Evolutionary conservation across 2,888 invertebrate species (phyloP), one percentile per base, ranked within the genome.

Genomic region (Ornithoptera priamus): DNA sequence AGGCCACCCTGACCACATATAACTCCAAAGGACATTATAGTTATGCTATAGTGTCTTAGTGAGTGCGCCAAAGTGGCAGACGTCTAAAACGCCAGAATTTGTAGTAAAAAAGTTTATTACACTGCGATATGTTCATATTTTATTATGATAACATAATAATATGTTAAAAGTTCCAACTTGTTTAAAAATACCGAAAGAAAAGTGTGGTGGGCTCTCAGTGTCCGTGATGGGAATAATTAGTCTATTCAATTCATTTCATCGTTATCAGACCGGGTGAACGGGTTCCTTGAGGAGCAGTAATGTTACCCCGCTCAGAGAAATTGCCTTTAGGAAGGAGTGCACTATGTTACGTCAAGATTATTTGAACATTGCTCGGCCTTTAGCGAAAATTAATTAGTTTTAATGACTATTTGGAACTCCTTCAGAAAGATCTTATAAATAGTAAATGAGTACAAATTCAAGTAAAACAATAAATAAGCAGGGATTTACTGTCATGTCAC

Each of bases 131-230:
- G 39, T 39, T 10, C 7, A 39, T 39, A 39, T 10, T 1, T 39
- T 1, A 1, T 10, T 7, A 10, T 39, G 39, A 39, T 8, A 39
- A 39, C 10, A 80, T 80, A 83, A 76, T 76, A 81, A 82, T 83
- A 68, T 53, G 57, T 63, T 24, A 56, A 62, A 59, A 59, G 58
- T 59, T 68, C 12, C 30, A 63, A 60, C 39, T 60, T 20, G 50
- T 70, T 62, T 66, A 46, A 62, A 66, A 63, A 62, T 39, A 53
- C 20, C 22, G 56, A 70, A 70, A 67, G 63, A 59, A 67, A 67
- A 67, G 46, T 62, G 66, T 6, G 42, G 36, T 58, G 67, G 24
- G 20, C 53, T 39, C 24, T 53, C 56, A 67, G 62, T 39, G 24
- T 24, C 46, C 60, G 67, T 67, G 63, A 62, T 70, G 59, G 63